phyloP scores from a whole-genome alignment of 2,888 invertebrate genomes.

The Spialia ferax region DNA sequence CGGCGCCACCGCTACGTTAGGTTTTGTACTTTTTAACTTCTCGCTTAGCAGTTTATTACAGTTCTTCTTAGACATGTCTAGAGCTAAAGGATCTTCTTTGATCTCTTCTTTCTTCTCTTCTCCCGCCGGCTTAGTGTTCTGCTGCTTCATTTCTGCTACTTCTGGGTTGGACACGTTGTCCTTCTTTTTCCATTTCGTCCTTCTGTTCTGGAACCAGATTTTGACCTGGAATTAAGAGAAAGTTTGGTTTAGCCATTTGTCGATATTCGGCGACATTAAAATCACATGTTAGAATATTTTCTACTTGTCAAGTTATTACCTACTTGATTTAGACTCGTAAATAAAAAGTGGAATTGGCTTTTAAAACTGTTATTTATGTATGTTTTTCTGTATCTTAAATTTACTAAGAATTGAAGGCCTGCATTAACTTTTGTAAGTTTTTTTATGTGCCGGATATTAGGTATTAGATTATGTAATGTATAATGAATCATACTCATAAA shows the following conservation, averaged over 20 bases:
- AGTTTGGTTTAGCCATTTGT: neutral
- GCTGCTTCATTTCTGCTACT: slow-evolving; percentile 93
- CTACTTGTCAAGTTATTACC: too few relatives aligned
- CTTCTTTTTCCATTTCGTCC: slow-evolving; percentile 93
- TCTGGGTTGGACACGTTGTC: slow-evolving; percentile 96
- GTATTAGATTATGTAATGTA: too few relatives aligned
- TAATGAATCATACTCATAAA: too few relatives aligned
- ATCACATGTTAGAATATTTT: too few relatives aligned
- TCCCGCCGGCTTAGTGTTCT: slow-evolving; percentile 63
- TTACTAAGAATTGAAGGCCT: too few relatives aligned
- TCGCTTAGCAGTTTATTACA: slow-evolving; percentile 76
- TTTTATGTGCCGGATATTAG: too few relatives aligned
- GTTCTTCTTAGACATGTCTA: slow-evolving; percentile 79
- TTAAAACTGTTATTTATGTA: too few relatives aligned
- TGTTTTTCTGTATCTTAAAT: too few relatives aligned
- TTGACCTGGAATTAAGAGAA: slow-evolving; percentile 89
- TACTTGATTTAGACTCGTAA: too few relatives aligned
- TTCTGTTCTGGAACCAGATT: slow-evolving; percentile 96
- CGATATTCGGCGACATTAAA: too few relatives aligned
- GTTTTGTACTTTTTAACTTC: slow-evolving; percentile 68
- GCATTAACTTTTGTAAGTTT: too few relatives aligned
- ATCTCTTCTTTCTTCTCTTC: slow-evolving; percentile 65
- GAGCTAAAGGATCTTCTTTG: slow-evolving; percentile 72
- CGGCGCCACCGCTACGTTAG: slow-evolving; percentile 51
- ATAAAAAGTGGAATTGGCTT: too few relatives aligned